Evolutionary conservation across 2,113 vertebrate genomes (phyloP).

Genomic region (Pomatorhinus ruficollis): DNA sequence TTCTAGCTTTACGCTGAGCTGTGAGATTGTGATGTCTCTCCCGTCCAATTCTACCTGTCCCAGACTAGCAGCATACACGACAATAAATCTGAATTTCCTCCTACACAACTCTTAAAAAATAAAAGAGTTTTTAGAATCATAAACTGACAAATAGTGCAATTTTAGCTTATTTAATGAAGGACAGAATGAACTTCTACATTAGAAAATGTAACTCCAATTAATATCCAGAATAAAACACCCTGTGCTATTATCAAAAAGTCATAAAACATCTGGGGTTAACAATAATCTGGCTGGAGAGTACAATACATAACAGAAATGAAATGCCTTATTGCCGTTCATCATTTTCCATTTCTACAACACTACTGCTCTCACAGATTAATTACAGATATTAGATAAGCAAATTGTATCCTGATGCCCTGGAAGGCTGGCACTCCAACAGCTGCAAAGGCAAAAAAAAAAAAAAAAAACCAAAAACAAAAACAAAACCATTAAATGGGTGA

Average conservation of each 20-base stretch:
- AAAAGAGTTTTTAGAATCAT: not conserved
- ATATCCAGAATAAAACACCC: constrained; percentile 24
- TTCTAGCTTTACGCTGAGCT: not conserved
- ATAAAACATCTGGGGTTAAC: constrained; percentile 42
- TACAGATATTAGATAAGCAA: constrained; percentile 37
- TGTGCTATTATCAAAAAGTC: not conserved
- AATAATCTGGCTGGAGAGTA: not conserved
- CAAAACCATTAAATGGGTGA: not conserved
- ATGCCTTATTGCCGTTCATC: not conserved
- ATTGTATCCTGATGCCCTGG: not conserved
- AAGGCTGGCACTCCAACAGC: not conserved
- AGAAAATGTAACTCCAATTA: constrained; percentile 7
- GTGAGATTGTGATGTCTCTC: not conserved
- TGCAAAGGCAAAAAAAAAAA: not conserved
- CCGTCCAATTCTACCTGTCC: not conserved
- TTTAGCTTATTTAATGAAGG: constrained; percentile 8
- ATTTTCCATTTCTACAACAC: not conserved
- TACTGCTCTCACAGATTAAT: not conserved
- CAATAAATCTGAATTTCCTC: not conserved
- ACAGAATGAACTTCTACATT: not conserved
- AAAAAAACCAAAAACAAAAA: no score
- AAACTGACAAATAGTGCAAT: not conserved
- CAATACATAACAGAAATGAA: not conserved
- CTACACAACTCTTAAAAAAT: not conserved
- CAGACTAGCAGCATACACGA: not conserved